Percentiles rank a stretch among this genome's conserved stretches.
Conservation (phyloP, 2,888 invertebrate genomes). For the Megalurothrips usitatus region DNA sequence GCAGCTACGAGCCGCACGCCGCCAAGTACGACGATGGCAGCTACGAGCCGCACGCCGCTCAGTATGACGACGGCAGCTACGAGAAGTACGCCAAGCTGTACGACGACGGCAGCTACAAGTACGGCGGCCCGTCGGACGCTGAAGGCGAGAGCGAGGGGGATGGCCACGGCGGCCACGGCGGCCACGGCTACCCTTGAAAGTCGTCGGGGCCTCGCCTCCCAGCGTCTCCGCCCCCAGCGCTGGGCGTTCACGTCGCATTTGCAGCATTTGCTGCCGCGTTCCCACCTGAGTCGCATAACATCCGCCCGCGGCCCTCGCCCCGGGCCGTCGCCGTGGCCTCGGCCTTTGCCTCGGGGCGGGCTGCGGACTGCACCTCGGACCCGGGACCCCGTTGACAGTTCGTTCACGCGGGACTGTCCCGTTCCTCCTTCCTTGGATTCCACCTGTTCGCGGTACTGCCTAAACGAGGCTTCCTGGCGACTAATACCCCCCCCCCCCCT, state of each 20-base stretch:
- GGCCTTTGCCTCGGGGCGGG: too few species aligned
- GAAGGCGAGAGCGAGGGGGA: not conserved
- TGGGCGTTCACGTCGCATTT: not conserved
- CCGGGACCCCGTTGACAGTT: not conserved
- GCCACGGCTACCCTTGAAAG: not conserved
- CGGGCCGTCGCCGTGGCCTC: too few species aligned
- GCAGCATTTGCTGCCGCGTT: not conserved
- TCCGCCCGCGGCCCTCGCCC: too few species aligned
- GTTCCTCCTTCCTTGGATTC: not conserved
- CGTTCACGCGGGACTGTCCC: not conserved
- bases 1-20: not conserved
- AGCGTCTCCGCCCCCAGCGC: not conserved
- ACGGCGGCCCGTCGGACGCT: not conserved
- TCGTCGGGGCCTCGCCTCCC: not conserved
- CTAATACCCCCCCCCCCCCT: too few species aligned
- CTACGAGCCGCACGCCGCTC: not conserved
- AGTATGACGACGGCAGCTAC: slow-evolving; percentile 17
- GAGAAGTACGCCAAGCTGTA: slow-evolving; percentile 19
- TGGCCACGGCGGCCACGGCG: not conserved
- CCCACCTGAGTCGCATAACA: not conserved
- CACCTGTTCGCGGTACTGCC: not conserved
- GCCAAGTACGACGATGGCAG: slow-evolving; percentile 11
- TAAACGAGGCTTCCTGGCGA: too few species aligned
- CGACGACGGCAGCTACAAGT: slow-evolving; percentile 5
- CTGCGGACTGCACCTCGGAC: too few species aligned